Base-by-base conservation (phyloP, 2,113 vertebrate genomes). In the Tachuris rubrigastra region DNA sequence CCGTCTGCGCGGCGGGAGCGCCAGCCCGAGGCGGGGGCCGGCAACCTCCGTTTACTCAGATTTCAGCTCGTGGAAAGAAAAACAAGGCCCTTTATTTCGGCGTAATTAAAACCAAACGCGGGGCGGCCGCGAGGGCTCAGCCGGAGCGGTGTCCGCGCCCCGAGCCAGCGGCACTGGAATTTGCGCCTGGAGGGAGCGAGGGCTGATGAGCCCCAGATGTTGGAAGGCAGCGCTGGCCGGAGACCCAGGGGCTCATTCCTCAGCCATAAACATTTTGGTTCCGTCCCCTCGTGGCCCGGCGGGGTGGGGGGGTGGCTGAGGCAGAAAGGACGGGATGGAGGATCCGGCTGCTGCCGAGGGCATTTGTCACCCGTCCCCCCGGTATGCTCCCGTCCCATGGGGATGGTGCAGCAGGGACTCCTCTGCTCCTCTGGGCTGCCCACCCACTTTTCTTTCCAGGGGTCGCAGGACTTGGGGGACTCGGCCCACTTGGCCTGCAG, bases 141-240 rank as follows among this genome's bases (percentile, higher is more conserved):
- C 90, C 94, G 62, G 92, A 94, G 90, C 37, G 28, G 82, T 96
- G 85, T 95, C 67, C 50, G 91, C 60, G 20, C 73, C 90, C 55
- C 11, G 91, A 92, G 98, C 97, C 97, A 96, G 90, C 85, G 95
- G 95, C 92, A 78, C 11, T 88, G 97, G 97, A 98, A 98, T 98
- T 97, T 96, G 94, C 81, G 96, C 92, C 95, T 96, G 95, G 96
- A 92, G 97, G 95, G 82, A 94, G 90, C 41, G 50, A 92, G 75
- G 63, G 31, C 75, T 91, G 87, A 97, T 95, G 67, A 85, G 95
- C 90, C 95, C 95, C 97, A 98, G 97, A 97, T 98, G 97, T 98
- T 97, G 85, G 91, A 92, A 96, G 92, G 96, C 93, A 84, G 74
- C 0, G 30, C 68, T 85, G 94, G 90, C 94, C 23, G 0, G 82